phyloP scores from a whole-genome alignment of 1,140 invertebrate species.

The Penaeus indicus region DNA sequence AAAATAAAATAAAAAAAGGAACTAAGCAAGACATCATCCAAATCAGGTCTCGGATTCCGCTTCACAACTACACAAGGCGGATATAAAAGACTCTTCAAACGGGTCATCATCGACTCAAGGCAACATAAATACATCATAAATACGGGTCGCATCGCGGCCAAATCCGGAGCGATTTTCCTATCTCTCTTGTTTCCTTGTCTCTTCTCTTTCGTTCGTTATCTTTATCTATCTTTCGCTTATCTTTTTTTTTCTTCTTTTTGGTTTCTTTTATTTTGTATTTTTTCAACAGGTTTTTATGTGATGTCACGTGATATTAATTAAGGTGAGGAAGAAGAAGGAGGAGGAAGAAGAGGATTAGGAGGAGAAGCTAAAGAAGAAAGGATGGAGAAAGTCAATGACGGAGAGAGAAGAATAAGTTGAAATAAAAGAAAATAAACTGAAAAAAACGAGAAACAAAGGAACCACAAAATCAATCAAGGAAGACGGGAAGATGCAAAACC shows the following conservation, averaged over 20 bases:
- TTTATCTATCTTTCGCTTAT: neutral
- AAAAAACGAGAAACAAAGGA: too few species aligned
- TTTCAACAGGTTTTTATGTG: too few species aligned
- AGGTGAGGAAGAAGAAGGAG: too few species aligned
- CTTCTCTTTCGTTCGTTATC: constrained; percentile 6
- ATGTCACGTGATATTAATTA: too few species aligned
- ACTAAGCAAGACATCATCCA: neutral
- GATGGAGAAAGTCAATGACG: too few species aligned
- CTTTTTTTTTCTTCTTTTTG: neutral
- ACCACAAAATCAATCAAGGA: too few species aligned
- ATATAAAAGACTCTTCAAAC: constrained; percentile 56
- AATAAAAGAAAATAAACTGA: too few species aligned
- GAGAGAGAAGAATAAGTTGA: too few species aligned
- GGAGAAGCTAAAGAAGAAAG: too few species aligned
- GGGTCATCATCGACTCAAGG: constrained; percentile 52
- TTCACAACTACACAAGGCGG: constrained; percentile 43
- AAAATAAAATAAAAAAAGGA: neutral
- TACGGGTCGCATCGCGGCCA: constrained; percentile 36
- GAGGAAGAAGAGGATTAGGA: too few species aligned
- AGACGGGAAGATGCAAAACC: too few species aligned
- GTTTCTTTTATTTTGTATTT: too few species aligned
- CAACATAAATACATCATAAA: constrained; percentile 50
- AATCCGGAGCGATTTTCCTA: constrained; percentile 23
- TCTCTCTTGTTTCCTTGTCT: constrained; percentile 9
- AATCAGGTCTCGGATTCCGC: constrained; percentile 27